Evolutionary conservation across 2,888 invertebrate species (phyloP).

Genomic region (Athetis lepigone): DNA sequence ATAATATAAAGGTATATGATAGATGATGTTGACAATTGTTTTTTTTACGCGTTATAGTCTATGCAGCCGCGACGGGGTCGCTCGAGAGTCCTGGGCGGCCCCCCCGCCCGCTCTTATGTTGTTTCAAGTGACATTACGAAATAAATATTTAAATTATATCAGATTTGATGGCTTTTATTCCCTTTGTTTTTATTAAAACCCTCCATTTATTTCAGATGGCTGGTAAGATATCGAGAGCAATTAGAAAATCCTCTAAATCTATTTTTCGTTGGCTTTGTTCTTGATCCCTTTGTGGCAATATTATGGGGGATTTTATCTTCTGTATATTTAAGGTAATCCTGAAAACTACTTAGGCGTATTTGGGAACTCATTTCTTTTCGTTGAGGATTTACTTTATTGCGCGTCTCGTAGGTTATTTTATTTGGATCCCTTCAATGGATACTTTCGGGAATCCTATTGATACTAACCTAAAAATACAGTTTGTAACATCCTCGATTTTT

Average conservation of each 20-base stretch:
- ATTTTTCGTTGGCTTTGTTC: constrained; percentile 50
- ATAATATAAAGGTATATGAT: constrained; percentile 81
- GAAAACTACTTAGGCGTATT: constrained; percentile 48
- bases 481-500: too few species aligned
- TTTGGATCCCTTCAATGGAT: constrained; percentile 24
- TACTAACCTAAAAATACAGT: too few species aligned
- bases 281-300: constrained; percentile 47
- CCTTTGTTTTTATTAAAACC: constrained; percentile 30
- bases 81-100: constrained; percentile 83
- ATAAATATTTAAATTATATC: constrained; percentile 90
- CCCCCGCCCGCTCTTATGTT: constrained; percentile 84
- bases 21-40: constrained; percentile 86
- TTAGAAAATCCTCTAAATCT: constrained; percentile 55
- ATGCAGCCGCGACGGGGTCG: constrained; percentile 83
- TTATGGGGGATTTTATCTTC: constrained; percentile 50
- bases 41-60: constrained; percentile 88
- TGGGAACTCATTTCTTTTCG: constrained; percentile 46
- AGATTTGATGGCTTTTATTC: constrained; percentile 75
- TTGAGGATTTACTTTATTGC: constrained; percentile 43
- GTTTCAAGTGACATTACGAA: constrained; percentile 89
- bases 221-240: constrained; percentile 36
- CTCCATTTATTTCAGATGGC: constrained; percentile 38
- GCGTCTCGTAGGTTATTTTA: constrained; percentile 38
- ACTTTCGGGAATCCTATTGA: constrained; percentile 12
- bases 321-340: constrained; percentile 58